phyloP scores from a whole-genome alignment of 1,140 invertebrate genomes.

The Paralvinella palmiformis region DNA sequence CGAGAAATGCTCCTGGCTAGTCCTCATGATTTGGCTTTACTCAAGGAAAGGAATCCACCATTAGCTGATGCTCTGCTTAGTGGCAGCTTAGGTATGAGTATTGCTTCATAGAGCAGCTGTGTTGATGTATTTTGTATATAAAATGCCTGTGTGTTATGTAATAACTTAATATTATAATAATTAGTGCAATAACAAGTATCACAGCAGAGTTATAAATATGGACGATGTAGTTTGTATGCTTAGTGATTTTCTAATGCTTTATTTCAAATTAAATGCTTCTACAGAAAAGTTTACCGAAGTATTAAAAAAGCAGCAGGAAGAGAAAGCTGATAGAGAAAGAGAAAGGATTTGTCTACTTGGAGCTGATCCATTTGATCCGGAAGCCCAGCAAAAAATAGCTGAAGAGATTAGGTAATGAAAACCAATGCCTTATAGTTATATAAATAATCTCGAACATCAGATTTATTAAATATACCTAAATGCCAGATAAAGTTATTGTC shows the following conservation, averaged over 20 bases:
- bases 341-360: slow-evolving; percentile 80
- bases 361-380: slow-evolving; percentile 90
- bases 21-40: slow-evolving; percentile 80
- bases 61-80: slow-evolving; percentile 83
- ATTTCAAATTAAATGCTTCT: too few relatives aligned
- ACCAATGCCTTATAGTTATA: not conserved
- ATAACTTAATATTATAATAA: too few relatives aligned
- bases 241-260: too few relatives aligned
- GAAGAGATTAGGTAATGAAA: slow-evolving; percentile 71
- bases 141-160: too few relatives aligned
- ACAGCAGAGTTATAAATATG: too few relatives aligned
- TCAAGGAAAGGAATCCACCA: slow-evolving; percentile 89
- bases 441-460: too few relatives aligned
- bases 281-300: slow-evolving; percentile 76
- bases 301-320: slow-evolving; percentile 51
- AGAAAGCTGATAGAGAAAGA: slow-evolving; percentile 53
- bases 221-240: too few relatives aligned
- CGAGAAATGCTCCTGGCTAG: slow-evolving; percentile 84
- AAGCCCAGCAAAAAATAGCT: slow-evolving; percentile 87
- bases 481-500: too few relatives aligned
- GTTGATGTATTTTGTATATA: too few relatives aligned
- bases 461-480: too few relatives aligned
- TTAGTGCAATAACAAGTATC: too few relatives aligned
- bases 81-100: slow-evolving; percentile 63
- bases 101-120: too few relatives aligned